These are phyloP conservation scores for Meliscaeva auricollis DNA, from an alignment of 2,888 invertebrate species.

Conservation along the genomic window DNA sequence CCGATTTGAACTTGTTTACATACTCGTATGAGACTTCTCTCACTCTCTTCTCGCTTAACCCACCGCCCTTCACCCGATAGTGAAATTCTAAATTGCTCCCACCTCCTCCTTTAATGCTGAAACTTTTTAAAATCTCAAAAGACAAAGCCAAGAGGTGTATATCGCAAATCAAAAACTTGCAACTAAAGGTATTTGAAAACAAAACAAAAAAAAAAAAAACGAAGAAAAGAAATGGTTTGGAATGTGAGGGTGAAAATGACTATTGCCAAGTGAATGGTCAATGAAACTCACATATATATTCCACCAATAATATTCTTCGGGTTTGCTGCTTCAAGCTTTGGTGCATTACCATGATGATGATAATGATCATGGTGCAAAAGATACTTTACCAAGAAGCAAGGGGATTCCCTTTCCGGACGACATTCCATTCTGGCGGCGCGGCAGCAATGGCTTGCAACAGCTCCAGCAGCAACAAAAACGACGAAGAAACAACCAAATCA, in stretches of 20 bases:
- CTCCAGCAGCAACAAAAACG: background rate
- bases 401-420: slow-evolving; percentile 72
- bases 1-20: slow-evolving; percentile 68
- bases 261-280: slow-evolving; percentile 44
- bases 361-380: slow-evolving; percentile 9
- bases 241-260: slow-evolving; percentile 61
- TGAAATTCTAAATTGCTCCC: slow-evolving; percentile 50
- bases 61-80: background rate
- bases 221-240: background rate
- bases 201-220: background rate
- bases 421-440: slow-evolving; percentile 66
- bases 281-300: slow-evolving; percentile 47
- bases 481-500: background rate
- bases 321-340: slow-evolving; percentile 47
- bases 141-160: slow-evolving; percentile 45
- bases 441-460: slow-evolving; percentile 13
- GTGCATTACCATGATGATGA: slow-evolving; percentile 65
- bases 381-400: slow-evolving; percentile 38
- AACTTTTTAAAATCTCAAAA: background rate
- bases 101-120: slow-evolving; percentile 29
- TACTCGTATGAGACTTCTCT: slow-evolving; percentile 19
- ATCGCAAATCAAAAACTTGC: slow-evolving; percentile 53
- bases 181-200: slow-evolving; percentile 6
- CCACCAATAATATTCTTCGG: slow-evolving; percentile 14
- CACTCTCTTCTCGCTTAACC: background rate